These are phyloP conservation scores for Centroberyx gerrardi DNA, from an alignment of 2,797 vertebrate species.

Conservation along the genomic window DNA sequence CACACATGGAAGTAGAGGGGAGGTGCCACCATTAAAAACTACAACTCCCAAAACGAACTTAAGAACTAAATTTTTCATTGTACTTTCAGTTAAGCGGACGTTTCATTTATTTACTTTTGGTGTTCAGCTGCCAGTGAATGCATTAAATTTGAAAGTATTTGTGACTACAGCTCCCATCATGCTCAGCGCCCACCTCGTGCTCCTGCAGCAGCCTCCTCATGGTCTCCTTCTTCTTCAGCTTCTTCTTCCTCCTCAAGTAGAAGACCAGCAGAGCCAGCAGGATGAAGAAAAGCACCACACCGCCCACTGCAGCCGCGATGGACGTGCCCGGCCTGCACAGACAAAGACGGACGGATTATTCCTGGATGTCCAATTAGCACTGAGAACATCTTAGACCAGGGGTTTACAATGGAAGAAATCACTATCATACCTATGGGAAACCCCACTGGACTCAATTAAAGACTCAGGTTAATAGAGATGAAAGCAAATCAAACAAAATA, in stretches of 20 bases:
- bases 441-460: not conserved
- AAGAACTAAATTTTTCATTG: constrained; percentile 4
- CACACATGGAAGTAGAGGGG: not conserved
- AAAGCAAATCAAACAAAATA: no score
- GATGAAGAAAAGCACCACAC: constrained; percentile 90
- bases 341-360: constrained; percentile 8
- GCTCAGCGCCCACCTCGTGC: constrained; percentile 87
- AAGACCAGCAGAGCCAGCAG: constrained; percentile 87
- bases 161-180: not conserved
- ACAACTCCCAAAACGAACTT: not conserved
- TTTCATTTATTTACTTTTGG: constrained; percentile 4
- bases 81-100: no score
- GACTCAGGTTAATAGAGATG: not conserved
- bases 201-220: constrained; percentile 93
- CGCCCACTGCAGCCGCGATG: constrained; percentile 91
- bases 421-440: not conserved
- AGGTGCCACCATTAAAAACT: constrained; percentile 20
- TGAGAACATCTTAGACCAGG: not conserved
- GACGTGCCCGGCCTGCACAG: constrained; percentile 89
- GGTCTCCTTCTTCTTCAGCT: constrained; percentile 92
- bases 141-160: not conserved
- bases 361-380: not conserved
- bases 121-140: not conserved
- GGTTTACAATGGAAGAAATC: not conserved
- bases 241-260: constrained; percentile 89